Conservation (phyloP, 64 coral and sea anemone species). For the Montipora capricornis region DNA sequence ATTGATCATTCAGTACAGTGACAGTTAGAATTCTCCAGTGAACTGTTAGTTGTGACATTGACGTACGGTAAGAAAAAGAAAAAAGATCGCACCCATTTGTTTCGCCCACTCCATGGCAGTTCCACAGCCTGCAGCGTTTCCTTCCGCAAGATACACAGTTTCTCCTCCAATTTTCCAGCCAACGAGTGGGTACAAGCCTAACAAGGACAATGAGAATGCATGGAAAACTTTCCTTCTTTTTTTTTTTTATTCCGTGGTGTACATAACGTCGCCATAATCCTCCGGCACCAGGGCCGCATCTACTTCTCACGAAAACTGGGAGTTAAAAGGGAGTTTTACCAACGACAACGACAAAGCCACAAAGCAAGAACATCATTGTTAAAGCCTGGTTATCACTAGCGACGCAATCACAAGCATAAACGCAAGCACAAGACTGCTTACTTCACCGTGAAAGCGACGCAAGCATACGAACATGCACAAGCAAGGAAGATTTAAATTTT, state of each 20-base stretch:
- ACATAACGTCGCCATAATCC: neutral
- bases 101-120: conserved; percentile 91
- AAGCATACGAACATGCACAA: too few species aligned
- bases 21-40: neutral
- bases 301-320: too few species aligned
- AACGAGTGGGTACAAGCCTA: conserved; percentile 94
- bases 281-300: too few species aligned
- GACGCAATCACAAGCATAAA: too few species aligned
- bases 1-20: too few species aligned
- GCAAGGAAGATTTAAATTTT: too few species aligned
- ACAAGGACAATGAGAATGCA: neutral
- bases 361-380: too few species aligned
- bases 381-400: too few species aligned
- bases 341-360: too few species aligned
- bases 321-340: too few species aligned
- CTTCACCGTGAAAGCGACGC: too few species aligned
- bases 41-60: neutral
- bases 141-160: conserved; percentile 87
- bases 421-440: too few species aligned
- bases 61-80: neutral
- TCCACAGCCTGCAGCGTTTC: conserved; percentile 83
- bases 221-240: neutral
- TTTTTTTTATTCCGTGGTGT: neutral
- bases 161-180: conserved; percentile 97
- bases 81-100: conserved; percentile 81